Evolutionary conservation across 1,140 invertebrate genomes (phyloP), one percentile per base, ranked within the genome.

Genomic region (Caenorhabditis tropicalis): DNA sequence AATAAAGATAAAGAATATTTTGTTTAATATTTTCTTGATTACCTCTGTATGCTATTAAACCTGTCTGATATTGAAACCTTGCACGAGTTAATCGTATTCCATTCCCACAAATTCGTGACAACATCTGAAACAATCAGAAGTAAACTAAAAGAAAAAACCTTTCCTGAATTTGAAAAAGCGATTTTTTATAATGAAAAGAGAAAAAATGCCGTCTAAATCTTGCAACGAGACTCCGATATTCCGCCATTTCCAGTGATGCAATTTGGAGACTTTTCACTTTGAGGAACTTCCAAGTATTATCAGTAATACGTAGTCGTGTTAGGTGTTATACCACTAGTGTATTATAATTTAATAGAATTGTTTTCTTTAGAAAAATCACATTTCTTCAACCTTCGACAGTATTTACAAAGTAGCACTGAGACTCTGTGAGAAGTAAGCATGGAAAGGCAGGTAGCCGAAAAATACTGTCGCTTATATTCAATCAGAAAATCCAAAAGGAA

Each of bases 151-250:
- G 6, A 51, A 12, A 51, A 51, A 0, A 51, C 15, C 5, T 4
- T 19, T 51, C 1, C 5, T 15, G n/a, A 51, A 51, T 0, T 51
- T 9, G 24, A 58, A 58, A 29, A 19, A 29, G 21, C 27, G 10
- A 58, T 10, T n/a, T 24, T n/a, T 12, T 43, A 12, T 12, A 43
- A 12, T 21, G 36, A 39, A 43, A 43, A 3, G 7, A 9, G 43
- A 74, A 74, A 74, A 74, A 74, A 74, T 74, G 65, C 65, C 15
- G 65, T 43, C 65, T 43, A 74, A 43, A 74, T 74, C 43, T 74
- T 21, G 36, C 65, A 74, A 74, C 65, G 65, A 74, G 21, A 74
- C 65, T 74, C 65, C 65, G 65, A 1, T 43, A 74, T 74, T n/a
- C 36, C 65, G 65, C 33, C 3, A 43, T 10, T 36, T 1, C n/a